Evolutionary conservation across 2,113 vertebrate genomes (phyloP), one percentile per base, ranked within the genome.

Genomic region (Passer montanus): DNA sequence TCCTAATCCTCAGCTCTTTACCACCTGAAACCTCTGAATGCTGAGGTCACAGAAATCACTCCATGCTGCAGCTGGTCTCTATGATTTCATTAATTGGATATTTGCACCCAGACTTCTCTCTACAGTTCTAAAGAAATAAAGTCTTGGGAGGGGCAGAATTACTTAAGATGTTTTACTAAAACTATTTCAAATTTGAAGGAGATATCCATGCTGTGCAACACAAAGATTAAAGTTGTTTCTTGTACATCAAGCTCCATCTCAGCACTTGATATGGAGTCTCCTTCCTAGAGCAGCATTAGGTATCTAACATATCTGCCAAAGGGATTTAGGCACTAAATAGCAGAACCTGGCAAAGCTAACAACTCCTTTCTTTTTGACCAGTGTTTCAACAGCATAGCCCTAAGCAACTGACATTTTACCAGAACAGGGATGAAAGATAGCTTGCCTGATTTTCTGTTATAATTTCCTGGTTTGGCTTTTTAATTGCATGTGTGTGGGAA

Each of bases 381-480:
- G 5, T 64, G 27, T 80, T 93, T 90, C 70, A 91, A 66, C 4
- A 80, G 35, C 10, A 73, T 11, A 74, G 28, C 33, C 58, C 10
- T 46, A 68, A 79, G 21, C 11, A 1, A 59, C 13, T 90, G 86
- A 85, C 33, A 67, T 69, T 93, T 89, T 77, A 87, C 27, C 39
- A 86, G 89, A 77, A 69, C 4, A 63, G 5, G 20, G 31, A 68
- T 31, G 22, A 89, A 95, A 74, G 55, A 75, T 77, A 67, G 35
- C 24, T 86, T 88, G 15, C 52, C 53, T 58, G 60, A 70, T 74
- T 88, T 77, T 77, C 58, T 80, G 18, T 37, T 74, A 37, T n/a
- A 73, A 77, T 87, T 90, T 95, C 35, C 47, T 84, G 59, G 16
- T 83, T 84, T 93, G 82, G 50, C 17, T 87, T 90, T 93, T 90